Evolutionary conservation across 2,888 invertebrate species (phyloP).

Genomic region (Euplagia quadripunctaria): DNA sequence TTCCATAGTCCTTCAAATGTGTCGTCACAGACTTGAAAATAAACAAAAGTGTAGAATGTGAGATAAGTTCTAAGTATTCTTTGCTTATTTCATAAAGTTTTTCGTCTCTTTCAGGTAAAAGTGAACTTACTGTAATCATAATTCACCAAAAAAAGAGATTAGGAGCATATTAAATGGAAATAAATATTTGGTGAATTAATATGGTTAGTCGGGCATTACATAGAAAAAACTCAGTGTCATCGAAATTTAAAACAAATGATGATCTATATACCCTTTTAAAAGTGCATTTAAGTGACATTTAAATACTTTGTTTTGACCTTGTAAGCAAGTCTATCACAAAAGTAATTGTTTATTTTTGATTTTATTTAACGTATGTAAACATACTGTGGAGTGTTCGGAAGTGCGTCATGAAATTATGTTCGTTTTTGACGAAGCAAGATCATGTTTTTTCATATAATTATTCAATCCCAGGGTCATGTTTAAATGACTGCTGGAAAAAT

Average conservation of each 20-base stretch:
- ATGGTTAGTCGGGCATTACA: too few relatives aligned
- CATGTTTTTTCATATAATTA: not conserved
- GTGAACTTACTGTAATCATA: not conserved
- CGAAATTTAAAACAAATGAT: too few relatives aligned
- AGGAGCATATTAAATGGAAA: not conserved
- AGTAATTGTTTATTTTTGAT: too few relatives aligned
- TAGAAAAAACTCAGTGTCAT: too few relatives aligned
- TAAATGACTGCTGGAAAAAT: not conserved
- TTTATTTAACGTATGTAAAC: conserved; percentile 19
- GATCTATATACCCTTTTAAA: too few relatives aligned
- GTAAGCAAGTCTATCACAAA: conserved; percentile 3
- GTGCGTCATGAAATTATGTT: conserved; percentile 5
- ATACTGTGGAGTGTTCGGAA: not conserved
- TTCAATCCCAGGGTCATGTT: conserved; percentile 8
- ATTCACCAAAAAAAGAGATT: not conserved
- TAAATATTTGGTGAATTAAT: too few relatives aligned
- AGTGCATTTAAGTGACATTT: not conserved
- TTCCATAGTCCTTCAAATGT: conserved; percentile 76
- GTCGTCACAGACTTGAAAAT: conserved; percentile 83
- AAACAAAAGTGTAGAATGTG: conserved; percentile 36
- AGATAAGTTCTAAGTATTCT: conserved; percentile 7
- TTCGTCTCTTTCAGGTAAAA: not conserved
- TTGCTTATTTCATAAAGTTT: not conserved
- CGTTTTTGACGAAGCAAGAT: not conserved
- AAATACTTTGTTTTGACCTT: not conserved